Evolutionary conservation across 1,140 invertebrate species (phyloP).

Genomic region (Drosophila aff.): DNA sequence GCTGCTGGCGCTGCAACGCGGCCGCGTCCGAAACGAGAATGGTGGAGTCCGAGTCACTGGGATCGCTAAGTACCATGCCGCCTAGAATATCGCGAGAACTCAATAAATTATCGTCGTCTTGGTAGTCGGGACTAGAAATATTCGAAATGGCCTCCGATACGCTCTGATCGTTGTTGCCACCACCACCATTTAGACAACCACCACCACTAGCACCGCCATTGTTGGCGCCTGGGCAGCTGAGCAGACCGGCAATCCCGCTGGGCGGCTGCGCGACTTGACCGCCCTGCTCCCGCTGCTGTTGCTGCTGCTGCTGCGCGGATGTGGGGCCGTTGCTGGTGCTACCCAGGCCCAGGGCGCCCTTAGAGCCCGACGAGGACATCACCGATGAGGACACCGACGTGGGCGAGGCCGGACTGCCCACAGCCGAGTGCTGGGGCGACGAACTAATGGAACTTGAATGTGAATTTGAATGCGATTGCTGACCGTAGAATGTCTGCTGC

Average conservation of each 20-base stretch:
- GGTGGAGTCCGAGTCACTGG: constrained; percentile 93
- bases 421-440: constrained; percentile 85
- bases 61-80: constrained; percentile 93
- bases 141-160: constrained; percentile 93
- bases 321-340: constrained; percentile 49
- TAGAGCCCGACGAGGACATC: constrained; percentile 90
- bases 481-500: constrained; percentile 69
- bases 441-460: constrained; percentile 86
- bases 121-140: constrained; percentile 94
- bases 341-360: constrained; percentile 81
- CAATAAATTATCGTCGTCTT: constrained; percentile 88
- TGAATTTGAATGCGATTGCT: constrained; percentile 84
- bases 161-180: constrained; percentile 87
- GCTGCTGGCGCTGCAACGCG: constrained; percentile 87
- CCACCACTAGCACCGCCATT: constrained; percentile 45
- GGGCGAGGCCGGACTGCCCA: constrained; percentile 90
- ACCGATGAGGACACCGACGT: constrained; percentile 94
- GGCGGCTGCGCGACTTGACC: constrained; percentile 40
- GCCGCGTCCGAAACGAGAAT: constrained; percentile 91
- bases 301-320: constrained; percentile 40
- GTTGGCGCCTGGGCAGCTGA: constrained; percentile 57
- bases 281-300: constrained; percentile 52
- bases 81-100: constrained; percentile 86
- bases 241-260: constrained; percentile 67
- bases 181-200: constrained; percentile 49